phyloP scores from a whole-genome alignment of 2,888 invertebrate species.

The Leptothorax acervorum region DNA sequence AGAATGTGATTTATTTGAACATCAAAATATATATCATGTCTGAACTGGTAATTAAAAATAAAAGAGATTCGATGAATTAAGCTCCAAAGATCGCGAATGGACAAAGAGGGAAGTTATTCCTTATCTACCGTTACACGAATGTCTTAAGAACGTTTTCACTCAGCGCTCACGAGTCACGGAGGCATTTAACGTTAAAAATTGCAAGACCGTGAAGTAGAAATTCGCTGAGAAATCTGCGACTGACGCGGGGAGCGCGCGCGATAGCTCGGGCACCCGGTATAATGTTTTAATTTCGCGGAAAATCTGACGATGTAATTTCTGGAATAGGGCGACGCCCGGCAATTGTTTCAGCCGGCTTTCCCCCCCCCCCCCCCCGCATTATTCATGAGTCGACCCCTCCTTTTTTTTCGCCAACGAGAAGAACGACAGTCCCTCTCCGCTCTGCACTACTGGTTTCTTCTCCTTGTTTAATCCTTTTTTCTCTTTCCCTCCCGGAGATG shows the following conservation, averaged over 20 bases:
- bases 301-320: slow-evolving; percentile 78
- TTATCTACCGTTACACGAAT: slow-evolving; percentile 9
- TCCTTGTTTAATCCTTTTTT: slow-evolving; percentile 16
- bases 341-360: slow-evolving; percentile 78
- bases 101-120: background rate
- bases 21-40: background rate
- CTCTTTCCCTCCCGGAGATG: slow-evolving; percentile 13
- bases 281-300: slow-evolving; percentile 78
- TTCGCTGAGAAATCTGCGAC: slow-evolving; percentile 19
- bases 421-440: slow-evolving; percentile 38
- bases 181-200: slow-evolving; percentile 35
- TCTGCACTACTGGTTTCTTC: background rate
- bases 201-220: slow-evolving; percentile 25
- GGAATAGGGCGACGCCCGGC: slow-evolving; percentile 77
- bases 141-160: slow-evolving; percentile 17
- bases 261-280: slow-evolving; percentile 59
- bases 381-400: slow-evolving; percentile 74
- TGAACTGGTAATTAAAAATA: background rate
- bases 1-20: background rate
- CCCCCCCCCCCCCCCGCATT: slow-evolving; percentile 74
- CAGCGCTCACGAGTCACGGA: background rate
- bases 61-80: background rate
- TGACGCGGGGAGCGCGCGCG: background rate
- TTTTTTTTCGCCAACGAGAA: slow-evolving; percentile 65
- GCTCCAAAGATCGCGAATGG: background rate